phyloP scores from a whole-genome alignment of 2,113 vertebrate genomes.

The Scomber japonicus region DNA sequence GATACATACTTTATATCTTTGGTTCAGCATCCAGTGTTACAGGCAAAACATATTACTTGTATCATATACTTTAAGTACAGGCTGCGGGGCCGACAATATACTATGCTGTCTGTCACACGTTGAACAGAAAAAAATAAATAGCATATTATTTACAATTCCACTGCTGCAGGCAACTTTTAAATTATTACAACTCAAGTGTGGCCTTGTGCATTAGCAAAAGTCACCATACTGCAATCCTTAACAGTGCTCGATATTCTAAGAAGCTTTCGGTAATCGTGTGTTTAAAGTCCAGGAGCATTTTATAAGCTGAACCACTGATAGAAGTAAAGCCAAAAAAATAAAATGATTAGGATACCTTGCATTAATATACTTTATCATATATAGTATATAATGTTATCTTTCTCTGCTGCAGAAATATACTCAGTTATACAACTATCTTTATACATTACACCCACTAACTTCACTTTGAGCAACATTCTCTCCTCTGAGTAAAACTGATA shows the following conservation, averaged over 20 bases:
- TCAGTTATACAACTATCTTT: conserved; percentile 11
- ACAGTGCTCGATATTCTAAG: conserved; percentile 49
- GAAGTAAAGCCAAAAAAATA: conserved; percentile 36
- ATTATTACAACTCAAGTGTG: conserved; percentile 30
- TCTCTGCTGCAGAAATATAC: conserved; percentile 8
- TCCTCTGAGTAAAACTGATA: background rate
- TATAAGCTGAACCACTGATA: conserved; percentile 16
- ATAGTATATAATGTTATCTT: conserved; percentile 6
- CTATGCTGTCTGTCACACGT: conserved; percentile 1
- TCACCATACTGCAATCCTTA: conserved; percentile 29
- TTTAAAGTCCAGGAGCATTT: conserved; percentile 54
- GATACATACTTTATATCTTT: conserved; percentile 56
- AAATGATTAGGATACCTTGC: conserved; percentile 33
- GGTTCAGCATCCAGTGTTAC: conserved; percentile 62
- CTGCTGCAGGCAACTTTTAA: conserved; percentile 32
- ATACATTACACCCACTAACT: background rate
- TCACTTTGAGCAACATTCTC: conserved; percentile 2
- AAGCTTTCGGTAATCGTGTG: conserved; percentile 49
- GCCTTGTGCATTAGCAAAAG: conserved; percentile 11
- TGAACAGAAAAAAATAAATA: conserved; percentile 63
- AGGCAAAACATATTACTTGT: conserved; percentile 5
- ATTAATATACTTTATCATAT: conserved; percentile 14
- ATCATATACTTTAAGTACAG: background rate
- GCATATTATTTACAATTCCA: conserved; percentile 72
- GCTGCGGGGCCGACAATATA: background rate